These are phyloP conservation scores for Eucera pruinosa DNA, from an alignment of 2,888 invertebrate genomes.

Conservation along the genomic window DNA sequence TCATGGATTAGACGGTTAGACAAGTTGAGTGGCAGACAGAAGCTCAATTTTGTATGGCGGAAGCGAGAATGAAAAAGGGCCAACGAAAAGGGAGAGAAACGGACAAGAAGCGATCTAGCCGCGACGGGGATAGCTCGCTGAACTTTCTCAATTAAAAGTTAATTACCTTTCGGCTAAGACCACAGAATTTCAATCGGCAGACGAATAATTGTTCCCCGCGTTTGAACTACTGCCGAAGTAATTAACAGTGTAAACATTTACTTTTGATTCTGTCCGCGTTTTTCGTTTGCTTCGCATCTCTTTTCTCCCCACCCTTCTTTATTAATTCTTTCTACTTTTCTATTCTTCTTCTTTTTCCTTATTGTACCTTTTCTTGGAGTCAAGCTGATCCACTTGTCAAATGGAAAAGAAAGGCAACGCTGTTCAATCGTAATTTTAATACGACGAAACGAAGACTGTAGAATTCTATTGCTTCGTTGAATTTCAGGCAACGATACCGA, in stretches of 20 bases:
- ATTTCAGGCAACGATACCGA: neutral
- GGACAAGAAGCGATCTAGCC: slow-evolving; percentile 61
- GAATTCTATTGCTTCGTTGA: slow-evolving; percentile 4
- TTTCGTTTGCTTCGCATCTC: neutral
- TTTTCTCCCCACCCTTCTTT: too few species aligned
- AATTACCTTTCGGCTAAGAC: slow-evolving; percentile 80
- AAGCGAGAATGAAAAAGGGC: slow-evolving; percentile 46
- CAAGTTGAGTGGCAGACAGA: slow-evolving; percentile 75
- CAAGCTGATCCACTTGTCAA: neutral
- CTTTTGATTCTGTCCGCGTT: slow-evolving; percentile 48
- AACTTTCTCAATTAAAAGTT: slow-evolving; percentile 82
- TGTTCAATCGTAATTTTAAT: slow-evolving; percentile 27
- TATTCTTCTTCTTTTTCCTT: neutral
- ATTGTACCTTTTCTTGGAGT: neutral
- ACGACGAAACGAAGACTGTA: neutral
- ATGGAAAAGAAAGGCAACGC: neutral
- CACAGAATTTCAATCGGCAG: slow-evolving; percentile 80
- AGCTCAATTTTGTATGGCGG: slow-evolving; percentile 36
- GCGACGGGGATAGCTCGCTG: slow-evolving; percentile 49
- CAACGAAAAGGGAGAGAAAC: slow-evolving; percentile 39
- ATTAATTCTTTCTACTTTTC: neutral
- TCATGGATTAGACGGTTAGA: slow-evolving; percentile 73
- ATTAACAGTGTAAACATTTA: slow-evolving; percentile 73
- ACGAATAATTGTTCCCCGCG: slow-evolving; percentile 76
- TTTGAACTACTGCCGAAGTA: slow-evolving; percentile 66